Evolutionary conservation across 2,113 vertebrate genomes (phyloP), one percentile per base, ranked within the genome.

Genomic region (Hiodon alosoides): DNA sequence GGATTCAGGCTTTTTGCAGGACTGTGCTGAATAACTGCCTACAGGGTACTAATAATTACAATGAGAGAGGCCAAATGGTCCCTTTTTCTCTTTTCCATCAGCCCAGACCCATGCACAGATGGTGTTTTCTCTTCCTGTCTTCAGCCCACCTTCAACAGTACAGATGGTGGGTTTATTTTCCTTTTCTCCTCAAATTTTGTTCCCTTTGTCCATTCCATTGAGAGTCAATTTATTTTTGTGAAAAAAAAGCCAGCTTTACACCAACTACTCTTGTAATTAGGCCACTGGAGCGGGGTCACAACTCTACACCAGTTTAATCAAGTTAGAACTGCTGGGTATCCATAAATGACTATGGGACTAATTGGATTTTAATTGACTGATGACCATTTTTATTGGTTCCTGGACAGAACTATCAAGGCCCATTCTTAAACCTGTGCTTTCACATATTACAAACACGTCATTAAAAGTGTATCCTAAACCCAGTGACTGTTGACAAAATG

Each of bases 301-400:
- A 11, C 5, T 65, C n/a, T 61, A 54, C 72, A 10, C 14, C 17
- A 31, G 14, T 7, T 62, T 65, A 54, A 65, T 57, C 16, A 53
- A 17, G 60, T 46, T 73, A 14, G 51, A 66, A 7, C 8, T 6
- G 61, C 7, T 17, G 64, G n/a, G n/a, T 48, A 3, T 7, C 54
- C 50, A 16, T 4, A 69, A 46, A 31, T 68, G 13, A 16, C 53
- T 16, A 59, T 60, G 14, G 60, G 14, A 53, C 59, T 59, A 75
- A 80, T 73, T 55, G 60, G 14, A 73, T 71, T 76, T 73, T 72
- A 69, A 71, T 64, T 47, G 64, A 66, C 64, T 31, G 31, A 31
- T 31, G 31, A 31, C 31, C 31, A 31, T 31, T 31, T 31, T 31
- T 31, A 31, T 31, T 31, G 31, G 31, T 31, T 31, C 31, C 31